Base-by-base conservation (phyloP, 2,113 vertebrate species). In the Semnornis frantzii region DNA sequence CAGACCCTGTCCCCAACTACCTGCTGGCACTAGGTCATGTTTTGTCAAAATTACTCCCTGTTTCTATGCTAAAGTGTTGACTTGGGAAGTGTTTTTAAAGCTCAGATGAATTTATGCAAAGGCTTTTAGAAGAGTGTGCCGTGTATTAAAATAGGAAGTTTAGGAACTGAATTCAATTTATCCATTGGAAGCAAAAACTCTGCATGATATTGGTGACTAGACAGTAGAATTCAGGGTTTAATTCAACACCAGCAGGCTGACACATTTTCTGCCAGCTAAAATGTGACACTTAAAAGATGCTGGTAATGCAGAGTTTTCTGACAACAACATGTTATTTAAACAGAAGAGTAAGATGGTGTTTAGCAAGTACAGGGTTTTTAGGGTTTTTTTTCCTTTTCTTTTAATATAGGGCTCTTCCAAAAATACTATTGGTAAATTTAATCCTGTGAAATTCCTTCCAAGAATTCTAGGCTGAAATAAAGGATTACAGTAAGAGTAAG, bases 131-230 rank as follows among this genome's bases (percentile, higher is more conserved):
- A 0, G 54, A 65, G 9, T 28, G 19, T 77, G 42, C 20, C 27
- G 4, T 39, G 10, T 24, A 8, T 87, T 73, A 28, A 27, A 75
- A 64, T 65, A 30, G 11, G 23, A 31, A 39, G 27, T 84, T 76
- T 39, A 68, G 57, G 52, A 76, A 85, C 65, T 27, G 50, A 63
- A 10, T 65, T 78, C 3, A 5, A 0, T 89, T 8, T 6, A 14
- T 77, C 9, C 39, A 6, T 39, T 80, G 34, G 13, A 92, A 73
- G 57, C 23, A 85, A 79, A 90, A 90, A 12, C 8, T 83, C 6
- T 34, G 24, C 0, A 0, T 70, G 30, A 39, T 73, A 24, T 5
- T 44, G 23, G 8, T 76, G 48, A 6, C 11, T 74, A 57, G 33
- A 82, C 89, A 37, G 54, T 14, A 66, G 28, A 75, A 30, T 64